These are phyloP conservation scores for Torymus tubicola DNA, from an alignment of 2,888 invertebrate species.

Conservation along the genomic window DNA sequence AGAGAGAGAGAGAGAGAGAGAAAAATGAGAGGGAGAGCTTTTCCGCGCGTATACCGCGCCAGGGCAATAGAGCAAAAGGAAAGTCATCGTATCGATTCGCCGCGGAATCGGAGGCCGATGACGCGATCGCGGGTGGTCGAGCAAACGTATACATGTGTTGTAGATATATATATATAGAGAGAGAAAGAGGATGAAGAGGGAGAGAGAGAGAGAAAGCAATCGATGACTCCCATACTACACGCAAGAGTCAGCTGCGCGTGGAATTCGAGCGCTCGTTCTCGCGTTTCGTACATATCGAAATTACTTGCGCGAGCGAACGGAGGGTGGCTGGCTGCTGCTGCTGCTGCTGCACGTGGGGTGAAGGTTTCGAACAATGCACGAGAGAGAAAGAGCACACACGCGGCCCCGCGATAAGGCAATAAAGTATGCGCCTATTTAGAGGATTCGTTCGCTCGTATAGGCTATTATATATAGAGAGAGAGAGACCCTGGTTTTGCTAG, in stretches of 20 bases:
- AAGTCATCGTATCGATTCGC: too few relatives aligned
- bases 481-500: too few relatives aligned
- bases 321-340: too few relatives aligned
- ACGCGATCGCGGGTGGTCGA: too few relatives aligned
- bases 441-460: slow-evolving; percentile 35
- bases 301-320: slow-evolving; percentile 10
- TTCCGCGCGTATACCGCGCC: neutral
- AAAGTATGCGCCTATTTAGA: slow-evolving; percentile 55
- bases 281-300: slow-evolving; percentile 36
- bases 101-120: too few relatives aligned
- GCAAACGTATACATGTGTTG: too few relatives aligned
- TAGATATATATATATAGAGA: neutral
- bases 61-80: neutral
- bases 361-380: slow-evolving; percentile 38
- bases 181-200: neutral
- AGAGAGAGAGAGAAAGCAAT: neutral
- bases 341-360: slow-evolving; percentile 7
- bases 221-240: too few relatives aligned
- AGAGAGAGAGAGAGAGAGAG: neutral
- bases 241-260: slow-evolving; percentile 30
- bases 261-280: slow-evolving; percentile 4
- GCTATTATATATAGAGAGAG: too few relatives aligned
- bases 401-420: slow-evolving; percentile 47
- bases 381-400: neutral
- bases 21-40: neutral